These are phyloP conservation scores for Montipora foliosa DNA, from an alignment of 64 coral and sea anemone genomes.

Conservation along the genomic window DNA sequence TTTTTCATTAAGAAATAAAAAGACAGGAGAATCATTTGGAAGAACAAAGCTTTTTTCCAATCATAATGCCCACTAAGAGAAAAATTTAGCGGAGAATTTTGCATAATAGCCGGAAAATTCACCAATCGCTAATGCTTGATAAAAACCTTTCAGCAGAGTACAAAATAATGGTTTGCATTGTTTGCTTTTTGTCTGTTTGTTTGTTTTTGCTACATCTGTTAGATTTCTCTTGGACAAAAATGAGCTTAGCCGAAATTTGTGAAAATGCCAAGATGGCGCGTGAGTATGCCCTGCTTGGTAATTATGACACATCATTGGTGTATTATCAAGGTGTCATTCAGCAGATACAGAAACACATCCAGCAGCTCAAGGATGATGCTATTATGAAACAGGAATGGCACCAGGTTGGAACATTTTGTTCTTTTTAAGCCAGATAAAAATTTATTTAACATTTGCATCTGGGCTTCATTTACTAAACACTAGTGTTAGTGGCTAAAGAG, in stretches of 20 bases:
- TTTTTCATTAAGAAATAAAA: too few relatives aligned
- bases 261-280: conserved; percentile 99
- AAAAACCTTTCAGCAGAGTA: too few relatives aligned
- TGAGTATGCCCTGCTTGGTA: conserved; percentile 94
- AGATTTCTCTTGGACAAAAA: conserved; percentile 2
- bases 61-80: too few relatives aligned
- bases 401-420: conserved; percentile 58
- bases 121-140: too few relatives aligned
- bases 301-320: conserved; percentile 95
- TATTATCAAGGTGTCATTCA: conserved; percentile 98
- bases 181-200: background rate
- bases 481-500: too few relatives aligned
- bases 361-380: conserved; percentile 85
- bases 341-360: conserved; percentile 90
- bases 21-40: too few relatives aligned
- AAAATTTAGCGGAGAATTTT: too few relatives aligned
- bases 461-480: too few relatives aligned
- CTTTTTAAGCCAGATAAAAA: too few relatives aligned
- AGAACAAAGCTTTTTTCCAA: too few relatives aligned
- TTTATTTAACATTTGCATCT: too few relatives aligned
- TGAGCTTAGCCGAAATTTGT: conserved; percentile 94
- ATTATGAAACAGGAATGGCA: conserved; percentile 98
- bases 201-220: background rate
- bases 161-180: background rate
- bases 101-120: too few relatives aligned